Evolutionary conservation across 2,797 vertebrate species (phyloP), one percentile per base, ranked within the genome.

Genomic region (Microtus agrestis): DNA sequence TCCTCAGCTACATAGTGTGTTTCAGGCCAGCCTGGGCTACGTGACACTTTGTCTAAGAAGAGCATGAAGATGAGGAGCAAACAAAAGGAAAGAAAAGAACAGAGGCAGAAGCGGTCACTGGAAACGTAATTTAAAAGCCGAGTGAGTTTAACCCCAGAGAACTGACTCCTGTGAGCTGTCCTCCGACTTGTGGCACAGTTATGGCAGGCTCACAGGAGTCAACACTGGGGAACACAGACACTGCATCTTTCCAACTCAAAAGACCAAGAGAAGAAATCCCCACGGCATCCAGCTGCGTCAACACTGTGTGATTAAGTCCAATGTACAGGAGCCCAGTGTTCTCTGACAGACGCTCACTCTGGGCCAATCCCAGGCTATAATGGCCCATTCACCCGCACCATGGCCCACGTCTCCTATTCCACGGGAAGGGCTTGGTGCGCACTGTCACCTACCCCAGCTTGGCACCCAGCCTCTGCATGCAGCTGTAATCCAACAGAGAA

Each of bases 401-500:
- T 8, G 12, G 59, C 37, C 37, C 8, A 0, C 1, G 1, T 21
- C 54, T 37, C 11, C 2, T n/a, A n/a, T 15, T 12, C 0, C 3
- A 12, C 63, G 27, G 69, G 61, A 67, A 31, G 43, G 37, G 59
- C n/a, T 40, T 19, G 6, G 48, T 5, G 4, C 21, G 0, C 14
- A 37, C 9, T 27, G 61, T 31, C 77, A 98, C 99, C 98, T 98
- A 99, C 99, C 99, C 99, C 87, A 99, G 98, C 82, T 99, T 99
- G 82, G 99, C 99, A 65, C 99, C 99, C 25, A 99, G 99, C 84
- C 99, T 99, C 96, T 99, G 99, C 99, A 99, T 99, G 6, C 99
- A 98, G 91, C 98, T 99, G 98, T 98, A 99, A 95, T 99, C 99
- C 19, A 99, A 98, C 94, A 99, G 98, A 0, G 99, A 98, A 79